Evolutionary conservation across 2,888 invertebrate species (phyloP).

Genomic region (Meghimatium bilineatum): DNA sequence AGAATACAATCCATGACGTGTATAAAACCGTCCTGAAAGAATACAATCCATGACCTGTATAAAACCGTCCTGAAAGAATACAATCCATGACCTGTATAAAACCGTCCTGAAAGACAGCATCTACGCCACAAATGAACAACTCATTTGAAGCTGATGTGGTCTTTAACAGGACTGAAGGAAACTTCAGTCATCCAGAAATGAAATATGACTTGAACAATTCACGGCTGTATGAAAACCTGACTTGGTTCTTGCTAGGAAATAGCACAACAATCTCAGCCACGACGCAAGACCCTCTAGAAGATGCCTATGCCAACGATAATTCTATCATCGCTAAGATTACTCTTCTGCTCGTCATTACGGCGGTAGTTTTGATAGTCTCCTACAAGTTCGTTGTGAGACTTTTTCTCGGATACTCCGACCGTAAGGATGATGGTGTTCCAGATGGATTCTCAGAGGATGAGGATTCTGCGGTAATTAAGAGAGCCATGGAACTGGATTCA

Average conservation of each 20-base stretch:
- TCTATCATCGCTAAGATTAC: slow-evolving; percentile 48
- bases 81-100: too few species aligned
- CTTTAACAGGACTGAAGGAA: neutral
- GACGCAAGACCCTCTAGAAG: neutral
- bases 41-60: too few species aligned
- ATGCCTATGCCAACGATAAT: slow-evolving; percentile 2
- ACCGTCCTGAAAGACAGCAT: neutral
- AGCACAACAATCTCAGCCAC: neutral
- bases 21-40: too few species aligned
- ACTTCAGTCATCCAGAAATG: neutral
- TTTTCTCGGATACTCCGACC: slow-evolving; percentile 51
- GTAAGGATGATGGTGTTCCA: slow-evolving; percentile 49
- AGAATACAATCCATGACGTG: too few species aligned
- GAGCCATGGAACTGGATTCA: neutral
- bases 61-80: too few species aligned
- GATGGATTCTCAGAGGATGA: slow-evolving; percentile 45
- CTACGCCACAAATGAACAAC: neutral
- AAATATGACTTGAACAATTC: neutral
- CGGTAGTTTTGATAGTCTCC: slow-evolving; percentile 48
- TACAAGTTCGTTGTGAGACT: slow-evolving; percentile 53
- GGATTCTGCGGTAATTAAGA: slow-evolving; percentile 42
- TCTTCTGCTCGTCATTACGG: slow-evolving; percentile 49
- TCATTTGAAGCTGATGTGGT: neutral
- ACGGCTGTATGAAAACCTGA: neutral
- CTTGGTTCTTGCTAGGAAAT: neutral